Evolutionary conservation across 2,888 invertebrate species (phyloP), one percentile per base, ranked within the genome.

Genomic region (Xestoiulus laeticollis): DNA sequence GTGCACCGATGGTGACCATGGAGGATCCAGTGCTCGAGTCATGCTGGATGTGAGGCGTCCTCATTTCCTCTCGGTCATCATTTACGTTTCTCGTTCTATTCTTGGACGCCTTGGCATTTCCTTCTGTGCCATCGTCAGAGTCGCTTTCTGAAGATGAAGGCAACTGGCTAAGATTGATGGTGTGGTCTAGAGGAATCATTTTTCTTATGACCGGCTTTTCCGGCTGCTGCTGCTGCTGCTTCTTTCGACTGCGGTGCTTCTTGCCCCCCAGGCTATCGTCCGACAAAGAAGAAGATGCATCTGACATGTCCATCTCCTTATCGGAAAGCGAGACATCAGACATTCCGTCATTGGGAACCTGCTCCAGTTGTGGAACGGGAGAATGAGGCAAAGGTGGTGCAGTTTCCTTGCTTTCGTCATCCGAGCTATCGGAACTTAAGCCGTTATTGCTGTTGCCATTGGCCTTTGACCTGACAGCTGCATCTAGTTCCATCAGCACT

Each of bases 231-330:
- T 19, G n/a, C n/a, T 59, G 68, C 68, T 26, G n/a, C 26, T 68
- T 68, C 68, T 68, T 68, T 8, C 68, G 68, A 26, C 10, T 85
- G 14, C 33, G 43, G 43, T 32, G 38, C 43, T 85, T 85, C 43
- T 85, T 53, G 26, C 30, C 85, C 6, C 88, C 87, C 10, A 88
- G 53, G 83, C 89, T 89, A 44, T 89, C 89, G 33, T 87, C 89
- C 6, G 89, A 89, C 84, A 89, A 30, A 19, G 89, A 85, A 1
- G 89, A 89, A 53, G 59, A 88, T 1, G 85, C 89, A 30, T 87
- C 38, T 3, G 89, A 88, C 38, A 85, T 82, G 53, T 44, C 68
- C 26, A 26, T 19, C 32, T 86, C 86, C n/a, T 44, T 16, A 22
- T 87, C 87, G 30, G 87, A 87, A 8, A 87, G 85, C 1, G 87